Conservation (phyloP, 2,888 invertebrate genomes). For the Cryptosula pallasiana region DNA sequence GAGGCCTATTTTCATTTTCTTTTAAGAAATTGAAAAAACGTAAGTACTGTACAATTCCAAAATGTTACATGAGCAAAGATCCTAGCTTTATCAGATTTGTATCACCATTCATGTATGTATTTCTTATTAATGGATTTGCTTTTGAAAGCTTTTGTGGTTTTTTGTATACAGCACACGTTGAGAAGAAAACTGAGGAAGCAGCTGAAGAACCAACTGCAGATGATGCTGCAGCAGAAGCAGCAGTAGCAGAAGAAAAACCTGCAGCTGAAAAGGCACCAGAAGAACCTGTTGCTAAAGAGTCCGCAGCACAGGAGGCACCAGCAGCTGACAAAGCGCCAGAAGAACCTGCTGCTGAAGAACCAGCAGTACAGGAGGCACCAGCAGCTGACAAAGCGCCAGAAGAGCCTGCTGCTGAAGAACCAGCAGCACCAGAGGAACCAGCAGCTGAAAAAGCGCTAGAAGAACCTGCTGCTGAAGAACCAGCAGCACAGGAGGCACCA, state of each 20-base stretch:
- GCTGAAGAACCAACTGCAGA: background rate
- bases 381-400: background rate
- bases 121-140: no score
- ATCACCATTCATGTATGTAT: background rate
- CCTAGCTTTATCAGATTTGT: background rate
- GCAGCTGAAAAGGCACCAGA: background rate
- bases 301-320: background rate
- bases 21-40: conserved; percentile 18
- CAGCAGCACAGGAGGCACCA: background rate
- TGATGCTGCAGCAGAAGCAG: background rate
- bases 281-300: background rate
- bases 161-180: background rate
- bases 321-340: background rate
- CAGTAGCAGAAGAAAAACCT: background rate
- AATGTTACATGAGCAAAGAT: background rate
- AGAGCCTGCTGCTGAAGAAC: background rate
- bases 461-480: background rate
- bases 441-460: background rate
- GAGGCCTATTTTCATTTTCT: conserved; percentile 18
- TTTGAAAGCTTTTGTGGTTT: no score
- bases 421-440: background rate
- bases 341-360: background rate
- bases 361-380: no score
- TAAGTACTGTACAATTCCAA: background rate
- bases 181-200: background rate